These are phyloP conservation scores for Laticauda colubrina DNA, from an alignment of 2,113 vertebrate genomes.

Conservation along the genomic window DNA sequence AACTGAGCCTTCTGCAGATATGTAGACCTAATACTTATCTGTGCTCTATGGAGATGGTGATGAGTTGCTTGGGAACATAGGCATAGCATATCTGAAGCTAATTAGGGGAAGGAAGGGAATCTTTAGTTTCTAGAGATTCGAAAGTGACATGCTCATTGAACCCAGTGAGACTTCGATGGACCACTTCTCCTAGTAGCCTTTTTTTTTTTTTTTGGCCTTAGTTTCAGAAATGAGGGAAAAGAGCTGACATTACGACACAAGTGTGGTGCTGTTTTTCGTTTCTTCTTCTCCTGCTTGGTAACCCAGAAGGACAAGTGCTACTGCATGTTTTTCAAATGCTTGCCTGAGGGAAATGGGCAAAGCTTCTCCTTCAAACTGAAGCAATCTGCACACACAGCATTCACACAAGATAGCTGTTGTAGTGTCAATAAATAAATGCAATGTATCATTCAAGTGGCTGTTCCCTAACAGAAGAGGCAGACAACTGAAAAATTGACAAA, in stretches of 20 bases:
- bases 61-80: neutral
- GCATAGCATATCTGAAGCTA: neutral
- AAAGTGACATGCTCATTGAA: neutral
- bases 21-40: neutral
- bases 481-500: neutral
- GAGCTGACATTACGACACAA: neutral
- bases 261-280: neutral
- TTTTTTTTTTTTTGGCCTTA: neutral
- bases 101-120: neutral
- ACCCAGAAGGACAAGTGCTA: neutral
- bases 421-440: neutral
- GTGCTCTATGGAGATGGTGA: neutral
- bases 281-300: neutral
- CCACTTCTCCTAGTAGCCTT: neutral
- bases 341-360: neutral
- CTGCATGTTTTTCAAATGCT: neutral
- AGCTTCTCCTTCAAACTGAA: neutral
- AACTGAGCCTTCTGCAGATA: neutral
- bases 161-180: neutral
- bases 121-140: neutral
- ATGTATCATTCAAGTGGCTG: neutral
- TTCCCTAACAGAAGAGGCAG: neutral
- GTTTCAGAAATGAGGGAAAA: neutral
- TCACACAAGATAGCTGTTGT: neutral
- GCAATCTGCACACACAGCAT: neutral